phyloP scores from a whole-genome alignment of 2,797 vertebrate species.

The Sternotherus odoratus region DNA sequence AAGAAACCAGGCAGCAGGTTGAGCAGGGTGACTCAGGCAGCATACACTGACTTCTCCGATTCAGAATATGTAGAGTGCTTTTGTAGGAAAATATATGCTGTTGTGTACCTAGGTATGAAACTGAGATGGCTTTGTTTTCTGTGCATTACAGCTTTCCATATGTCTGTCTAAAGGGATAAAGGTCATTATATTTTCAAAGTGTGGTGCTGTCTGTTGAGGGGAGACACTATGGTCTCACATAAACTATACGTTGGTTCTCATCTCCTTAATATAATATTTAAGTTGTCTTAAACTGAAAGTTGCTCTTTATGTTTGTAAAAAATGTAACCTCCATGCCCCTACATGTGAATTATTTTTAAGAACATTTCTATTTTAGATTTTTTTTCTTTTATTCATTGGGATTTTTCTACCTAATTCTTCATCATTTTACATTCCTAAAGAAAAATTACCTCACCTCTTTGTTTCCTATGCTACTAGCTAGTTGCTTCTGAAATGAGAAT shows the following conservation, averaged over 20 bases:
- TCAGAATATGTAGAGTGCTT: neutral
- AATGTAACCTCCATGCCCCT: neutral
- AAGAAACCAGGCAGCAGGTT: neutral
- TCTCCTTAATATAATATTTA: conserved; percentile 1
- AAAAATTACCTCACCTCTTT: neutral
- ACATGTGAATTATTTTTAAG: neutral
- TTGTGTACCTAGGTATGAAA: neutral
- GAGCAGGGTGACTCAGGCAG: neutral
- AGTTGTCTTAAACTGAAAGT: conserved; percentile 39
- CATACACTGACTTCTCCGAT: neutral
- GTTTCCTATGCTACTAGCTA: neutral
- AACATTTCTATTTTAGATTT: neutral
- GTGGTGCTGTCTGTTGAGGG: neutral
- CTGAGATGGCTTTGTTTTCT: neutral
- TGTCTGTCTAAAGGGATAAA: neutral
- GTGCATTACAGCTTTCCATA: neutral
- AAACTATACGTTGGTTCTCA: conserved; percentile 40
- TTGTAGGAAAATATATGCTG: neutral
- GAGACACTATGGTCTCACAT: neutral
- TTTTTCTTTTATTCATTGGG: neutral
- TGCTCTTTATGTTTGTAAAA: neutral
- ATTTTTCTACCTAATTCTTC: neutral
- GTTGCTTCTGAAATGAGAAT: neutral
- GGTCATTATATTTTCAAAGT: neutral
- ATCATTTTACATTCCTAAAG: conserved; percentile 19